Evolutionary conservation across 2,888 invertebrate species (phyloP).

Genomic region (Oligia strigilis): DNA sequence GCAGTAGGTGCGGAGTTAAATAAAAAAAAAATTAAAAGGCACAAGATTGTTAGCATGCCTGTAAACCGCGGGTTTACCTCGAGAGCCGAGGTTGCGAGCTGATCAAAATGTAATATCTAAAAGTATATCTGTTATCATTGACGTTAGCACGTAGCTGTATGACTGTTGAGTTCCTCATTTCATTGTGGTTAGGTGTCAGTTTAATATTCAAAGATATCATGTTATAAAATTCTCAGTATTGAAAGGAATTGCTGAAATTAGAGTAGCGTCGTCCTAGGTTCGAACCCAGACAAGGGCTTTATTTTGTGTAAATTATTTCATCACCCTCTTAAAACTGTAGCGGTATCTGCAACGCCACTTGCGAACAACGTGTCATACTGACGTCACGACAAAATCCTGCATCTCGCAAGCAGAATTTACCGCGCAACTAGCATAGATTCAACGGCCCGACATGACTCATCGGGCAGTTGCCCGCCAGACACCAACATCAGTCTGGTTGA

Average conservation of each 20-base stretch:
- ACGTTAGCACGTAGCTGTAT: background rate
- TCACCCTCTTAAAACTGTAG: background rate
- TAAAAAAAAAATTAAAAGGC: slow-evolving; percentile 43
- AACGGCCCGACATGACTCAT: no score
- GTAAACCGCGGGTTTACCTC: slow-evolving; percentile 53
- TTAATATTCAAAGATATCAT: background rate
- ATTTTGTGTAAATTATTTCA: background rate
- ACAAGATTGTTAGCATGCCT: slow-evolving; percentile 19
- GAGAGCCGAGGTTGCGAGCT: slow-evolving; percentile 40
- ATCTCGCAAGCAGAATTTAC: no score
- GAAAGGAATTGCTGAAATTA: background rate
- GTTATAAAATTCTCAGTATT: background rate
- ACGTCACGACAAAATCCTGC: no score
- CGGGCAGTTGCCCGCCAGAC: no score
- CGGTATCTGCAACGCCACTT: no score
- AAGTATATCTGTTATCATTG: slow-evolving; percentile 7
- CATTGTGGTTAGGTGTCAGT: slow-evolving; percentile 15
- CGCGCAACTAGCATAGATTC: no score
- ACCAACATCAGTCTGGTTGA: no score
- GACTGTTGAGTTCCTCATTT: slow-evolving; percentile 35
- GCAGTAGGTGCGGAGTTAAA: slow-evolving; percentile 13
- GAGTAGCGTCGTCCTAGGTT: background rate
- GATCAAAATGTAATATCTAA: slow-evolving; percentile 44
- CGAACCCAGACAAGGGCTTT: background rate
- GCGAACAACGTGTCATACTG: no score